Base-by-base conservation (phyloP, 2,888 invertebrate species). In the Phortica okadai region DNA sequence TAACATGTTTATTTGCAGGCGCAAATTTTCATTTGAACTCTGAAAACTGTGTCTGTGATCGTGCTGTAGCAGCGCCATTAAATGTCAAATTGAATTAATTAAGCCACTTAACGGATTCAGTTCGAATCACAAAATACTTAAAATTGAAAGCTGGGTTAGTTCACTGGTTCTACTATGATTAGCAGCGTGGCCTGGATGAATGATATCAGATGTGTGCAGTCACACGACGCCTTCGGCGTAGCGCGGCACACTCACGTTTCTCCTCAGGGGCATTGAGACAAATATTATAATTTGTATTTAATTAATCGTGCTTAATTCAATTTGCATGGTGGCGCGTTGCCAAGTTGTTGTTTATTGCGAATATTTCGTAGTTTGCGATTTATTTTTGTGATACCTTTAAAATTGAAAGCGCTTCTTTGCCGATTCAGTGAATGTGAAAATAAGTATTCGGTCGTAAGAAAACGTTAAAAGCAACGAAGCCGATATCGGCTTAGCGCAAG, bases 231-330 rank as follows among this genome's bases (percentile, higher is more conserved):
- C 33, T 33, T 33, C 4, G 33, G 33, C 64, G 41, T 41, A 64
- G 25, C 14, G 25, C 2, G 14, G 10, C 41, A 41, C 25, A 64
- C 64, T 25, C 41, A 64, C 64, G 64, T 11, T 41, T 41, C 33
- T 25, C 1, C 21, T 59, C 25, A 25, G 33, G 33, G 33, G 33
- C 33, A 33, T 33, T 5, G 33, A 33, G 16, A 6, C 14, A 25
- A 64, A 41, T 42, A 25, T 33, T 33, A 7, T 64, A 79, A 77
- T 83, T 77, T 77, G 72, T 72, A 33, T 77, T 77, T 77, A 84
- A 86, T 86, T 86, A 84, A 82, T 82, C 76, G 78, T 81, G 83
- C 85, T 85, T 86, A 86, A 85, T 87, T 83, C 79, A 83, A 85
- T 85, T 85, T 69, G 64, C 79, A 79, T 70, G 80, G 1, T 33